These are phyloP conservation scores for Acanthurus lineatus DNA, from an alignment of 2,797 vertebrate genomes.

Conservation along the genomic window DNA sequence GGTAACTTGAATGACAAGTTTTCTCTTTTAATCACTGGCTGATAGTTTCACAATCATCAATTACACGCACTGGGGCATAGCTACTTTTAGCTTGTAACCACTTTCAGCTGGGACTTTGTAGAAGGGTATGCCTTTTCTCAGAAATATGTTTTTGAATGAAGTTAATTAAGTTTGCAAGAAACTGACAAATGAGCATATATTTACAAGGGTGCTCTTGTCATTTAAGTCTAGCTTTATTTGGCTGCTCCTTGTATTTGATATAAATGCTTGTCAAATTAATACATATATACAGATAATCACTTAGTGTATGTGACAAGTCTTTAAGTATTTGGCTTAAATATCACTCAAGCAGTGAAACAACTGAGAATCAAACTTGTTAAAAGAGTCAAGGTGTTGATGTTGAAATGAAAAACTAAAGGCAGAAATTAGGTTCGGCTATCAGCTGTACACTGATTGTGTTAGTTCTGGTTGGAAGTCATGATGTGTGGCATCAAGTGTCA, in stretches of 20 bases:
- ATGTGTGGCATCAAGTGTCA: slow-evolving; percentile 6
- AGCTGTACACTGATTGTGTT: background rate
- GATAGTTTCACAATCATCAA: slow-evolving; percentile 24
- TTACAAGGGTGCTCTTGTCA: slow-evolving; percentile 12
- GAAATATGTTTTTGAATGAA: slow-evolving; percentile 30
- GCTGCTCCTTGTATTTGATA: slow-evolving; percentile 14
- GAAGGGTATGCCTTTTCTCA: background rate
- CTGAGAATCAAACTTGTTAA: slow-evolving; percentile 3
- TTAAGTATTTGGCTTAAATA: slow-evolving; percentile 2
- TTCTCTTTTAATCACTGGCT: slow-evolving; percentile 41
- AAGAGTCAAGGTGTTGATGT: background rate
- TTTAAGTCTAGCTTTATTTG: slow-evolving; percentile 16
- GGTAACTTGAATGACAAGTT: slow-evolving; percentile 30
- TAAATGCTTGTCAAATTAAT: background rate
- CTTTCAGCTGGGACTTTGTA: slow-evolving; percentile 17
- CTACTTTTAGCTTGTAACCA: slow-evolving; percentile 11
- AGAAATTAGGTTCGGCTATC: background rate
- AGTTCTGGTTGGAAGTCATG: slow-evolving; percentile 16
- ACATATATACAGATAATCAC: background rate
- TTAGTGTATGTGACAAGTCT: background rate
- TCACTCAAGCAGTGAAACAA: slow-evolving; percentile 14
- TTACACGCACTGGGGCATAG: slow-evolving; percentile 17
- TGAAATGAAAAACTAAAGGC: background rate
- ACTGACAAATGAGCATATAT: background rate
- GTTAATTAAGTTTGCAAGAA: slow-evolving; percentile 19